phyloP scores from a whole-genome alignment of 2,888 invertebrate genomes.

The Clistopyga incitator region DNA sequence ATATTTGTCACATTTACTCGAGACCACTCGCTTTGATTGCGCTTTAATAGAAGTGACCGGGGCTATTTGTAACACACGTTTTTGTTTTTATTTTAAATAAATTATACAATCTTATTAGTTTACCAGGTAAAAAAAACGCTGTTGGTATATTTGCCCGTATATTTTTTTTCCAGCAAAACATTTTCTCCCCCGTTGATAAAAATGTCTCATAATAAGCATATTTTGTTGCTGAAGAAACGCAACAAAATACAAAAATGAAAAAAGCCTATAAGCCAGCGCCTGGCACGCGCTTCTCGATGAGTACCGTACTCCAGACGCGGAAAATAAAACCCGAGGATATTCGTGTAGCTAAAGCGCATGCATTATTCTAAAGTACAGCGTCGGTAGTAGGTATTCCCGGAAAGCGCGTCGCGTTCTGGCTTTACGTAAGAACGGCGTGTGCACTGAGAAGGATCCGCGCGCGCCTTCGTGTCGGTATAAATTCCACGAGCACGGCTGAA shows the following conservation, averaged over 20 bases:
- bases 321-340: slow-evolving; percentile 48
- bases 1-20: neutral
- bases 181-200: neutral
- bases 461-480: slow-evolving; percentile 68
- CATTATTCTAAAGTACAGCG: slow-evolving; percentile 6
- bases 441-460: slow-evolving; percentile 30
- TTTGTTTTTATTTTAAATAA: too few relatives aligned
- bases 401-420: slow-evolving; percentile 28
- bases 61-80: too few relatives aligned
- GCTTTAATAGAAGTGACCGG: neutral
- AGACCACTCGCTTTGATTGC: neutral
- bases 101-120: too few relatives aligned
- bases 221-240: neutral
- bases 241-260: neutral
- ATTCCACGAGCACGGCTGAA: slow-evolving; percentile 72
- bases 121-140: too few relatives aligned
- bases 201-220: neutral
- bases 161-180: too few relatives aligned
- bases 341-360: neutral
- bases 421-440: slow-evolving; percentile 54
- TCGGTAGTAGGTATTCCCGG: slow-evolving; percentile 32
- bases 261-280: neutral
- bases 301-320: slow-evolving; percentile 19
- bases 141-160: too few relatives aligned
- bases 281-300: slow-evolving; percentile 9